A percentile compares a stretch with the other conserved stretches of the same genome.
These are phyloP conservation scores for Cuniculus paca DNA, from an alignment of 2,797 vertebrate species.

Conservation along the genomic window DNA sequence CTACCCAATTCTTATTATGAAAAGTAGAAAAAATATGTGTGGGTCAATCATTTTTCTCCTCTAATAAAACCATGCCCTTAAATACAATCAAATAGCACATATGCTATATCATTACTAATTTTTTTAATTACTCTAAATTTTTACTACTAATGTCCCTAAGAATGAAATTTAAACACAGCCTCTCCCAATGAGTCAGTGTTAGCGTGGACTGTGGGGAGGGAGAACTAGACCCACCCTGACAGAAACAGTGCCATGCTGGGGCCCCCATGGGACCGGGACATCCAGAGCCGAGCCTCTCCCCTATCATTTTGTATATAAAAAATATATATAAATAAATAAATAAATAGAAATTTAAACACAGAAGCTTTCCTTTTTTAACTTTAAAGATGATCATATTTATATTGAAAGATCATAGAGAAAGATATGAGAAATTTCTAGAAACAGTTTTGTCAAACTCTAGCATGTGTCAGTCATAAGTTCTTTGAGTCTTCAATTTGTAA, in stretches of 20 bases:
- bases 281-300: too few relatives aligned
- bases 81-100: background rate
- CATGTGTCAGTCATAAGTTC: background rate
- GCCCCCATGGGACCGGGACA: too few relatives aligned
- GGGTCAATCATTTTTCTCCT: background rate
- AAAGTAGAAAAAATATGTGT: background rate
- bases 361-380: background rate
- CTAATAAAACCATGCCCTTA: background rate
- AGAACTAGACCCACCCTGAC: too few relatives aligned
- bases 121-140: background rate
- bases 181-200: too few relatives aligned
- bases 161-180: background rate
- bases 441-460: background rate
- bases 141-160: background rate
- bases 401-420: background rate
- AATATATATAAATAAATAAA: too few relatives aligned
- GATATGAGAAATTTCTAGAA: background rate
- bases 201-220: too few relatives aligned
- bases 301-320: too few relatives aligned
- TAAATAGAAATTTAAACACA: background rate
- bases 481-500: conserved; percentile 22
- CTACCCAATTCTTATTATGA: background rate
- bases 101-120: background rate
- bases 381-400: background rate
- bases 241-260: too few relatives aligned